phyloP scores from a whole-genome alignment of 2,888 invertebrate species.

The Malacosoma neustria region DNA sequence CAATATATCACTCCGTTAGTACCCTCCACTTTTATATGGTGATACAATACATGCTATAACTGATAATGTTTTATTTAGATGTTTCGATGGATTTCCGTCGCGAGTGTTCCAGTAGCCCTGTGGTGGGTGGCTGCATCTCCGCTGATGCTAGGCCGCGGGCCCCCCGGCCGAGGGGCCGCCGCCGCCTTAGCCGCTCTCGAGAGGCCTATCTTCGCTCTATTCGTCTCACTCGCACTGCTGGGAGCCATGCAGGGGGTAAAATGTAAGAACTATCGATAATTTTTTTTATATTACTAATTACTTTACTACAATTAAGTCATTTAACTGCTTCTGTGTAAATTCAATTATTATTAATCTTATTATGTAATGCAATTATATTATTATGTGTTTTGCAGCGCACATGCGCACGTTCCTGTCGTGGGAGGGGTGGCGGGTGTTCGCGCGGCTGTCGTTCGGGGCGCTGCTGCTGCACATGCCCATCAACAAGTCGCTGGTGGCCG shows the following conservation, averaged over 20 bases:
- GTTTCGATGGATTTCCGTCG: slow-evolving; percentile 40
- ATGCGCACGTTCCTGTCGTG: slow-evolving; percentile 36
- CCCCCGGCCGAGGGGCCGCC: slow-evolving; percentile 29
- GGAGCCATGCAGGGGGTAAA: slow-evolving; percentile 49
- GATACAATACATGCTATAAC: no score
- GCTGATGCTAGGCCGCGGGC: slow-evolving; percentile 29
- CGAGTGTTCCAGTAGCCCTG: slow-evolving; percentile 35
- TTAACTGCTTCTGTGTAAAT: no score
- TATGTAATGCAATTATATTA: no score
- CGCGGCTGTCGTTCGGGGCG: slow-evolving; percentile 62
- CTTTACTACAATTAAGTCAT: no score
- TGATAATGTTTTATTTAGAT: no score
- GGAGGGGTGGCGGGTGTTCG: slow-evolving; percentile 42
- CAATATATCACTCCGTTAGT: no score
- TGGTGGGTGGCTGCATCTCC: slow-evolving; percentile 46
- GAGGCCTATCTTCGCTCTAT: slow-evolving; percentile 45
- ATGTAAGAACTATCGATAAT: no score
- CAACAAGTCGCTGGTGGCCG: slow-evolving; percentile 52
- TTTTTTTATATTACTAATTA: no score
- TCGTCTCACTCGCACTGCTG: slow-evolving; percentile 41
- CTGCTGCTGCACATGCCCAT: slow-evolving; percentile 60
- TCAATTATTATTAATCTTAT: no score
- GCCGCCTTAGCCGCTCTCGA: slow-evolving; percentile 52
- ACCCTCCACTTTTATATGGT: no score
- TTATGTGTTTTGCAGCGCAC: slow-evolving; percentile 41